Evolutionary conservation across 2,113 vertebrate genomes (phyloP).

Genomic region (Lates calcarifer): DNA sequence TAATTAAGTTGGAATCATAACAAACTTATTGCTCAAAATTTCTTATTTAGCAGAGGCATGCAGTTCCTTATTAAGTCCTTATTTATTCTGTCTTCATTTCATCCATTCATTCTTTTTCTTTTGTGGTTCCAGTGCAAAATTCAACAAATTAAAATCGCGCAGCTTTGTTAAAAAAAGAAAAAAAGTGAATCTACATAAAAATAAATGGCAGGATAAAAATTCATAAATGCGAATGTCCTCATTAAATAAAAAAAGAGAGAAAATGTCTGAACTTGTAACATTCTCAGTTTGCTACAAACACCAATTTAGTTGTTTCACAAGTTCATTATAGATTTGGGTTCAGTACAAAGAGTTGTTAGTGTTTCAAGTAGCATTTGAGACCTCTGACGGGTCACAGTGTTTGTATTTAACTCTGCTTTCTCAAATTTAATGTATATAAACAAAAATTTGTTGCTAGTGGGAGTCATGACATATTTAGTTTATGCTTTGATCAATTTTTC

Average conservation of each 20-base stretch:
- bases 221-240: not conserved
- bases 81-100: not conserved
- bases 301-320: not conserved
- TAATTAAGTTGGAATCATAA: not conserved
- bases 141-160: not conserved
- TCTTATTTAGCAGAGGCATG: not conserved
- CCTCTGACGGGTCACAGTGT: not conserved
- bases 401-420: not conserved
- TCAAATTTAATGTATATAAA: slow-evolving; percentile 11
- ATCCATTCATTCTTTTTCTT: not conserved
- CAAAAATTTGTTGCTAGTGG: not conserved
- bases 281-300: not conserved
- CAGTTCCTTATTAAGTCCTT: not conserved
- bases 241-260: not conserved
- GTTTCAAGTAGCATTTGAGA: not conserved
- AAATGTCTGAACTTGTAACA: not conserved
- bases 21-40: not conserved
- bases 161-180: not conserved
- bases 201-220: not conserved
- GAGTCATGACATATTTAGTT: not conserved
- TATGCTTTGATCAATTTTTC: slow-evolving; percentile 5
- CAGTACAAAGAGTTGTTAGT: not conserved
- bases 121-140: not conserved
- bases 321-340: not conserved
- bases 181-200: not conserved